Evolutionary conservation across 2,888 invertebrate species (phyloP), one percentile per base, ranked within the genome.

Genomic region (Agrenia bidenticulata): DNA sequence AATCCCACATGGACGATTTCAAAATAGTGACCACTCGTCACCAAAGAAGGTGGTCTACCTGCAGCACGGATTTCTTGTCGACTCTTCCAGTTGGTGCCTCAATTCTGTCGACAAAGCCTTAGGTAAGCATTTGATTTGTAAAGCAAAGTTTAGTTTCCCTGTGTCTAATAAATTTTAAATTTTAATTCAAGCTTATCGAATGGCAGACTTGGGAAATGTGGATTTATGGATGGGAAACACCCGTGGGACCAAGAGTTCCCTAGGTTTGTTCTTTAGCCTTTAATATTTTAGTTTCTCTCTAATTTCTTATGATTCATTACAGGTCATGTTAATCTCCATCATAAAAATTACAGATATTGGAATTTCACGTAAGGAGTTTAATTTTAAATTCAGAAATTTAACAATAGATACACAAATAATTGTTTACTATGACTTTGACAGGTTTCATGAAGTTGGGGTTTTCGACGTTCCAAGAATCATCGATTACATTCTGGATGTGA

Each of bases 41-140:
- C 59, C 58, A n/a, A 19, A 41, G 41, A 49, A 57, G 15, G 42
- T 27, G 39, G 63, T 58, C 32, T 42, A 51, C 23, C 54, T 57
- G 23, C 56, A 57, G 19, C 56, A 57, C 19, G 56, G 56, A 19
- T 2, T 57, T 39, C 9, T 57, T 19, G 41, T 39, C 2, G 56
- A 57, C 39, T n/a, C 27, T 2, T 13, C 37, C 2, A 19, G 32
- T 13, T 57, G 56, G 56, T 19, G 37, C 9, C 41, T 57, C 2
- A 57, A 57, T 21, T 39, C 39, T 2, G 56, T 57, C 39, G 56
- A 57, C 23, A 57, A n/a, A 15, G 39, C 56, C 21, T 19, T 57
- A 57, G 55, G 55, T 55, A 4, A 17, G 21, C 7, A 7, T 7
- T 49, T 49, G 7, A 49, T n/a, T 17, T n/a, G 17, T n/a, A n/a